phyloP scores from a whole-genome alignment of 2,797 vertebrate species.

The Tragelaphus oryx region DNA sequence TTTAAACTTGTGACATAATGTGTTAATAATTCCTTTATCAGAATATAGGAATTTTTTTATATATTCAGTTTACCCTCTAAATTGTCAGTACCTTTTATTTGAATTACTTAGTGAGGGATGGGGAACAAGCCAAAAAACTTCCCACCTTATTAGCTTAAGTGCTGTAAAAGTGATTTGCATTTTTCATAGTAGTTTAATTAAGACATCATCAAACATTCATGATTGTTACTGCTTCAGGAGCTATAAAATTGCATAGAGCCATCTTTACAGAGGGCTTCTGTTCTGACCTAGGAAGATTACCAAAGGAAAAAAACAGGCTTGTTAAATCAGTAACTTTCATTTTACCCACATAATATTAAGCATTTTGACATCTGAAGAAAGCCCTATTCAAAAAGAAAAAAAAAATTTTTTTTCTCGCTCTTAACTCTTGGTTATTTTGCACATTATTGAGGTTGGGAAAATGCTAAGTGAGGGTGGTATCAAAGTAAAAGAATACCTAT shows the following conservation, averaged over 20 bases:
- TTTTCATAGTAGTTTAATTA: not conserved
- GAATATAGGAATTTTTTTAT: slow-evolving; percentile 19
- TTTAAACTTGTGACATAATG: slow-evolving; percentile 11
- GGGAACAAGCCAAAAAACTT: not conserved
- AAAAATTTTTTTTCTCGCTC: not conserved
- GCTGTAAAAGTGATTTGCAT: not conserved
- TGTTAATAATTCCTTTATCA: slow-evolving; percentile 5
- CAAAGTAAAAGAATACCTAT: not conserved
- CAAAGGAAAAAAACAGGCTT: not conserved
- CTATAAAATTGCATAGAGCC: not conserved
- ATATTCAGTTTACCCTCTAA: not conserved
- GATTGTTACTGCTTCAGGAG: not conserved
- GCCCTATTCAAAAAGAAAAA: not conserved
- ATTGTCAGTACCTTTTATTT: slow-evolving; percentile 10
- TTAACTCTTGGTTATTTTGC: not conserved
- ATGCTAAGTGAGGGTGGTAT: not conserved
- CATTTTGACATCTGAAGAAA: not conserved
- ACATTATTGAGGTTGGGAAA: not conserved
- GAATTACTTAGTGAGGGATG: not conserved
- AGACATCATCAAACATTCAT: not conserved
- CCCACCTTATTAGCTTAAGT: not conserved
- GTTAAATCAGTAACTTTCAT: not conserved
- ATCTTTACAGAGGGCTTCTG: not conserved
- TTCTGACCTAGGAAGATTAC: not conserved
- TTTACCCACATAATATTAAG: not conserved